phyloP scores from a whole-genome alignment of 2,888 invertebrate genomes.

The Eurois occulta region DNA sequence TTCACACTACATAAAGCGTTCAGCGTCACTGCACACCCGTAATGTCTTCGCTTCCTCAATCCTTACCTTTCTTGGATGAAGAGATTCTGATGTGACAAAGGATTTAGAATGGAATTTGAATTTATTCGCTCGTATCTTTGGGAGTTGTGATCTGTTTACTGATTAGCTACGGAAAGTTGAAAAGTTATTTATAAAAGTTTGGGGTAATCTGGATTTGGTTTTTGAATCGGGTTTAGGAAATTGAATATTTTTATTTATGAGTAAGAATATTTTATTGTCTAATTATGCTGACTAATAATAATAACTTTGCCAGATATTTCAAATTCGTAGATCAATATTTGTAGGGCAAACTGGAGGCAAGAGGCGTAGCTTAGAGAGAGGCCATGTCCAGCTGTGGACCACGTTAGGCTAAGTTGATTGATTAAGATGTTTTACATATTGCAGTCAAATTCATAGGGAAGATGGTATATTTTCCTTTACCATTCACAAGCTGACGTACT shows the following conservation, averaged over 20 bases:
- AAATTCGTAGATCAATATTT: neutral
- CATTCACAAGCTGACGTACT: neutral
- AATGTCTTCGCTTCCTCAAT: slow-evolving; percentile 73
- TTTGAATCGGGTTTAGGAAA: neutral
- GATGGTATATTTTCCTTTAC: neutral
- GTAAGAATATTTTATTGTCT: too few species aligned
- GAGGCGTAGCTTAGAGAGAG: neutral
- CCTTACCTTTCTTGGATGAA: slow-evolving; percentile 66
- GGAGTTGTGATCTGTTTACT: slow-evolving; percentile 38
- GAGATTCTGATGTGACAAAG: slow-evolving; percentile 67
- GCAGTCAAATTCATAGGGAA: neutral
- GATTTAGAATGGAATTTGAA: slow-evolving; percentile 64
- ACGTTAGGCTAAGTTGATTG: neutral
- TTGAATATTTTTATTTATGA: neutral
- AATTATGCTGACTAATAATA: neutral
- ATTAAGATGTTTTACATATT: neutral
- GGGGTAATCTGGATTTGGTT: neutral
- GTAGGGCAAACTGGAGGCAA: neutral
- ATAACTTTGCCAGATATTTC: neutral
- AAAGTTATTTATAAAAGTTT: neutral
- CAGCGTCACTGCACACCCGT: slow-evolving; percentile 83
- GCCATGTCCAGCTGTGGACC: neutral
- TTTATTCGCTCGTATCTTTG: slow-evolving; percentile 55
- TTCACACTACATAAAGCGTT: slow-evolving; percentile 88
- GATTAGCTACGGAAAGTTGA: slow-evolving; percentile 29